Evolutionary conservation across 2,113 vertebrate species (phyloP).

Genomic region (Chrysemys picta): DNA sequence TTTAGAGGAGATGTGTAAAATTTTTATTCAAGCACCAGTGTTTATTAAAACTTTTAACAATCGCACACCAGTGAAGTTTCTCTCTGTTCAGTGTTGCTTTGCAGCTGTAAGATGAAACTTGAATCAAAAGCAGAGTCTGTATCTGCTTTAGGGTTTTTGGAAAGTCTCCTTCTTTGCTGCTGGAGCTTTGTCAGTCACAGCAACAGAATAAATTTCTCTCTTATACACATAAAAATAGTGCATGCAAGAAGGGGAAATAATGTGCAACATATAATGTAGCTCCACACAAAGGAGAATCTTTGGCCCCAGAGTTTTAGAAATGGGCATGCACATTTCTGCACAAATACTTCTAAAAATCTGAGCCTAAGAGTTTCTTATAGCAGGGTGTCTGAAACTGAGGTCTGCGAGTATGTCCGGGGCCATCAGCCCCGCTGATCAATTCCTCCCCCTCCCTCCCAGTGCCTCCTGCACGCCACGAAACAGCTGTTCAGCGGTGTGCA

Average conservation of each 20-base stretch:
- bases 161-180: background rate
- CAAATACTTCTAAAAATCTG: background rate
- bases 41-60: background rate
- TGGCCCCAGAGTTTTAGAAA: background rate
- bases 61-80: background rate
- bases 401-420: no score
- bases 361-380: background rate
- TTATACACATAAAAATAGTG: background rate
- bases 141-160: background rate
- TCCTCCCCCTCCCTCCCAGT: no score
- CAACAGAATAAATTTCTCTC: background rate
- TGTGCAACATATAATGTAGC: background rate
- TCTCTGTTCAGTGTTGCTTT: background rate
- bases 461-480: no score
- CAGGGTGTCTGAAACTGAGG: no score
- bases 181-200: background rate
- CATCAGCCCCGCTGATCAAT: no score
- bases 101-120: background rate
- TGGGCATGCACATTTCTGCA: background rate
- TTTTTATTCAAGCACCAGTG: background rate
- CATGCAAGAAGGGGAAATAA: background rate
- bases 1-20: background rate
- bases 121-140: background rate
- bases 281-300: background rate
- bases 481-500: no score